Evolutionary conservation across 2,113 vertebrate genomes (phyloP).

Genomic region (Colistium nudipinnis): DNA sequence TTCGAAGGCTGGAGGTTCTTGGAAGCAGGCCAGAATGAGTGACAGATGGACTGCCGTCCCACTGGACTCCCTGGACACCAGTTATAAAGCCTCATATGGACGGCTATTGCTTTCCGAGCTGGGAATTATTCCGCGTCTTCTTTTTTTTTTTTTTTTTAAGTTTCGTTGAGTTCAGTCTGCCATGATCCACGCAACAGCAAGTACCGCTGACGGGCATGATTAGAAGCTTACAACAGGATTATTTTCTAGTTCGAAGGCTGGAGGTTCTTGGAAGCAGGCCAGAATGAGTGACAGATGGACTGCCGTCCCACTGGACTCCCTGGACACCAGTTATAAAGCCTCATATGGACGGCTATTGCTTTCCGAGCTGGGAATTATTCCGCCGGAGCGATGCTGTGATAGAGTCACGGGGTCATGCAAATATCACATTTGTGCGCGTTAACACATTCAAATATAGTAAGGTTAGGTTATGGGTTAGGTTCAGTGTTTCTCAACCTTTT

Average conservation of each 20-base stretch:
- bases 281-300: conserved; percentile 67
- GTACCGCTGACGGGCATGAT: conserved; percentile 18
- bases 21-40: conserved; percentile 56
- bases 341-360: conserved; percentile 20
- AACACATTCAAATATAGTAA: neutral
- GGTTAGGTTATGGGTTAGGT: too few relatives aligned
- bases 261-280: conserved; percentile 38
- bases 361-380: conserved; percentile 36
- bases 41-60: conserved; percentile 61
- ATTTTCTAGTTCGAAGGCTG: conserved; percentile 46
- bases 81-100: conserved; percentile 47
- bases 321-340: conserved; percentile 44
- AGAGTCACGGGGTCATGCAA: conserved; percentile 40
- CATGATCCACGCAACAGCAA: neutral
- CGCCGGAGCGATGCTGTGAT: conserved; percentile 8
- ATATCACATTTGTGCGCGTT: conserved; percentile 2
- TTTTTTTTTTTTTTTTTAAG: too few relatives aligned
- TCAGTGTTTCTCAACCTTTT: too few relatives aligned
- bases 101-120: conserved; percentile 16
- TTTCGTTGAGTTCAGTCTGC: conserved; percentile 11
- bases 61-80: conserved; percentile 35
- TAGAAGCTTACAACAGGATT: conserved; percentile 41
- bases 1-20: conserved; percentile 42
- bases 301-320: conserved; percentile 45
- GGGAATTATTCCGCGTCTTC: conserved; percentile 36